Base-by-base conservation (phyloP, 2,113 vertebrate genomes). In the Cercocebus atys region DNA sequence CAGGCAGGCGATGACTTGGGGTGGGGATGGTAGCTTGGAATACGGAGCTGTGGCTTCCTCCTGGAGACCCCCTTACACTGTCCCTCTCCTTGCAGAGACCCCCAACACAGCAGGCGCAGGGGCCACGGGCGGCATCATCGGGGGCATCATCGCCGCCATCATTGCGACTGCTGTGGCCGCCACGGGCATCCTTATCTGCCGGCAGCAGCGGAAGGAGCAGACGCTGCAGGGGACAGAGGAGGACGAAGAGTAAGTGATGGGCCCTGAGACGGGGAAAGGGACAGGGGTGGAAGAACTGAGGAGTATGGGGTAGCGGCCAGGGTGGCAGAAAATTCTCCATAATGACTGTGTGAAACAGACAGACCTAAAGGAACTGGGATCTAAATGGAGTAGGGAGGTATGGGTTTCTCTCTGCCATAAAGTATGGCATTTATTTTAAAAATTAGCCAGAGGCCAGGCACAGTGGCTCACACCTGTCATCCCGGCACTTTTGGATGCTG, bases 61-160 rank as follows among this genome's bases (percentile, higher is more conserved):
- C 32, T 7, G 27, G 38, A 87, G 27, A 52, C 43, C 50, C 5
- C 57, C 38, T 93, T 22, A 93, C 18, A 0, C 40, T 79, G 70
- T 93, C 68, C 84, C 70, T 97, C 75, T 96, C 55, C 83, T 78
- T 73, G 86, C 98, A 99, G 99, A 92, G 4, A 98, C 64, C 3
- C 98, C 98, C 78, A 97, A 98, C 89, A 94, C 97, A 1, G 95
- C 92, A 9, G 98, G 98, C 0, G 99, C 99, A 0, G n/a, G 98
- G 0, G 97, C 99, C 50, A 99, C 99, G 0, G 99, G 99, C 3
- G 98, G 94, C 84, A 99, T 99, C 97, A 99, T 99, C 2, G 99
- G 99, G 4, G 99, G 95, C 87, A 99, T 99, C 95, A 99, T 99
- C 0, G 99, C 99, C 0, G 98, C 98, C 79, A 98, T 99, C 73